A percentile compares a stretch with the other conserved stretches of the same genome.
phyloP scores from a whole-genome alignment of 2,113 vertebrate genomes.

The Tylochromis polylepis region DNA sequence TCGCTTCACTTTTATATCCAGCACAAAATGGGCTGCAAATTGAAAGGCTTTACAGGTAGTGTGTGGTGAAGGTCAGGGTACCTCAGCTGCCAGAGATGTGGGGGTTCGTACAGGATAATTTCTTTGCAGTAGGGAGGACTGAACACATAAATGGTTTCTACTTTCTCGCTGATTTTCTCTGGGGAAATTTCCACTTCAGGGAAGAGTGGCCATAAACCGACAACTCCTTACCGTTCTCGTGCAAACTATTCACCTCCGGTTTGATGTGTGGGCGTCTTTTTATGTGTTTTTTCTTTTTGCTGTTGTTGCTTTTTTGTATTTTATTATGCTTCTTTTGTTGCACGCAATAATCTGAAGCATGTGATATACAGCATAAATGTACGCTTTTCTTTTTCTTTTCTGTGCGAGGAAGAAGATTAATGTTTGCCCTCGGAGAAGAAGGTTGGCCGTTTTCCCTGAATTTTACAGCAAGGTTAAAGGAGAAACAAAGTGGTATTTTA shows the following conservation, averaged over 20 bases:
- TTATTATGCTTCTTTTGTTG: neutral
- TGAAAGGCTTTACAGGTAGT: slow-evolving; percentile 39
- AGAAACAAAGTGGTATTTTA: neutral
- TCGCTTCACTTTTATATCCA: slow-evolving; percentile 5
- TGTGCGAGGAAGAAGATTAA: neutral
- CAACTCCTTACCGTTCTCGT: neutral
- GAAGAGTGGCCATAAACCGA: slow-evolving; percentile 17
- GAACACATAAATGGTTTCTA: slow-evolving; percentile 48
- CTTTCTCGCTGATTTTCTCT: slow-evolving; percentile 47
- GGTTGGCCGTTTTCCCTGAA: neutral
- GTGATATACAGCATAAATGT: neutral
- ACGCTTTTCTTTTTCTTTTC: neutral
- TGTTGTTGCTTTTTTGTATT: neutral
- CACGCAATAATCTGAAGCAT: neutral
- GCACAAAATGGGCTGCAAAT: slow-evolving; percentile 23
- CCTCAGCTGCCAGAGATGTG: neutral
- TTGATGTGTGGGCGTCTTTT: neutral
- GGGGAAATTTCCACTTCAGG: slow-evolving; percentile 47
- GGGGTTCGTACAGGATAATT: slow-evolving; percentile 40
- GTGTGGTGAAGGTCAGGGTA: slow-evolving; percentile 38
- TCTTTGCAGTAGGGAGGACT: slow-evolving; percentile 32
- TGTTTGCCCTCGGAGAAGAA: slow-evolving; percentile 2
- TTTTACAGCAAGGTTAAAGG: neutral
- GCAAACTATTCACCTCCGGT: neutral
- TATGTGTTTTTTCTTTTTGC: neutral